These are phyloP conservation scores for Bothrops jararaca DNA, from an alignment of 2,113 vertebrate species.

Conservation along the genomic window DNA sequence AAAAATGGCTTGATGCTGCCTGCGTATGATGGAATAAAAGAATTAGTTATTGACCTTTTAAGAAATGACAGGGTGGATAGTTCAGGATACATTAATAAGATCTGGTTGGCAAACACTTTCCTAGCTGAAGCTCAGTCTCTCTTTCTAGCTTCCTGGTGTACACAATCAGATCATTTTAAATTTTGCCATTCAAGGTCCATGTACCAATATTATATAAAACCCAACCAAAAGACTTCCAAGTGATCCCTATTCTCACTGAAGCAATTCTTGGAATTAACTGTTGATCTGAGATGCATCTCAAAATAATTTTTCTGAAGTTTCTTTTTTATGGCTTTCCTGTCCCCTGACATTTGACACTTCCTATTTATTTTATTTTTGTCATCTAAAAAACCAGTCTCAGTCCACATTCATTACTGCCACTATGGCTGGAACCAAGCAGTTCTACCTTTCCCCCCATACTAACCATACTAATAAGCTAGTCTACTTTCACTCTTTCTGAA, in stretches of 20 bases:
- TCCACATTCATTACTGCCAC: not conserved
- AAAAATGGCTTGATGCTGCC: not conserved
- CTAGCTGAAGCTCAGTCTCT: not conserved
- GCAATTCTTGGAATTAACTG: not conserved
- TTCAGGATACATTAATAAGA: conserved; percentile 13
- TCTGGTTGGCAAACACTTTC: not conserved
- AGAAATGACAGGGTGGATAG: conserved; percentile 21
- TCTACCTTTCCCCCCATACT: not conserved
- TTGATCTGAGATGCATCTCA: not conserved
- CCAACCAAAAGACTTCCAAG: not conserved
- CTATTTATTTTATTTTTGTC: conserved; percentile 16
- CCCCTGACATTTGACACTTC: conserved; percentile 16
- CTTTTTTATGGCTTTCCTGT: not conserved
- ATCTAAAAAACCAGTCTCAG: not conserved
- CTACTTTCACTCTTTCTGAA: not conserved
- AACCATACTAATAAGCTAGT: not conserved
- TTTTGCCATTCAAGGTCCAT: not conserved
- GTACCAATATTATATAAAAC: not conserved
- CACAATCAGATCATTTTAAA: not conserved
- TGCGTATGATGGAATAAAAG: conserved; percentile 4
- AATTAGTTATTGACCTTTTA: not conserved
- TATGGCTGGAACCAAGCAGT: not conserved
- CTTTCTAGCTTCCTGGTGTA: not conserved
- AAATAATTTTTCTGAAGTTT: not conserved
- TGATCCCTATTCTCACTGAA: not conserved